Evolutionary conservation across 2,888 invertebrate genomes (phyloP).

Genomic region (Acheta domesticus): DNA sequence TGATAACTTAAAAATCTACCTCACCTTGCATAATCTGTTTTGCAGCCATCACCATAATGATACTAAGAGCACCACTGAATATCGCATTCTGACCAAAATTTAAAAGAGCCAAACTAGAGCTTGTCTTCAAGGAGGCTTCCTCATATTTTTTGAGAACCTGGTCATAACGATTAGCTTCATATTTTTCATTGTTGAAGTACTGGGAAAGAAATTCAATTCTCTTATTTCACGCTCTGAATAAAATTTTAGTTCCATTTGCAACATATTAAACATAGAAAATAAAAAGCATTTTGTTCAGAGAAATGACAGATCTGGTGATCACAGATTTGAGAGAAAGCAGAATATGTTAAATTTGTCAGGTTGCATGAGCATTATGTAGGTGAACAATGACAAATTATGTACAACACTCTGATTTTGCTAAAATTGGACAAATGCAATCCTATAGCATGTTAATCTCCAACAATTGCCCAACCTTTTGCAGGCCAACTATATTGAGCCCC

Average conservation of each 20-base stretch:
- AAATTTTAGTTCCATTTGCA: neutral
- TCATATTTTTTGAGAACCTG: slow-evolving; percentile 81
- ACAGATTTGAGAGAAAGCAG: too few relatives aligned
- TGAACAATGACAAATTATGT: too few relatives aligned
- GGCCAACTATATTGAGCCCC: too few relatives aligned
- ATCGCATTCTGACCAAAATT: slow-evolving; percentile 98
- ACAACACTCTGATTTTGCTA: too few relatives aligned
- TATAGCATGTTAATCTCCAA: too few relatives aligned
- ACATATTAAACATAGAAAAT: too few relatives aligned
- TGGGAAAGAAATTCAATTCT: slow-evolving; percentile 49
- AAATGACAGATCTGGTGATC: too few relatives aligned
- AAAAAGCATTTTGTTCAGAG: too few relatives aligned
- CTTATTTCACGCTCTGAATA: neutral
- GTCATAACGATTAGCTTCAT: slow-evolving; percentile 89
- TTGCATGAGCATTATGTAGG: too few relatives aligned
- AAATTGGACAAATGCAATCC: too few relatives aligned
- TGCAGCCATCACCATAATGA: slow-evolving; percentile 92
- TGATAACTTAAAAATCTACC: neutral
- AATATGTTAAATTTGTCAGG: too few relatives aligned
- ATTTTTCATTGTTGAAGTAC: slow-evolving; percentile 98
- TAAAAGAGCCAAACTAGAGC: slow-evolving; percentile 83
- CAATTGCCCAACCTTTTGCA: too few relatives aligned
- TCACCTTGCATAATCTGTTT: slow-evolving; percentile 80
- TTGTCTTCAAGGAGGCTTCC: slow-evolving; percentile 88
- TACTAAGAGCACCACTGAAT: slow-evolving; percentile 86